Base-by-base conservation (phyloP, 2,113 vertebrate species). In the Bubo bubo region DNA sequence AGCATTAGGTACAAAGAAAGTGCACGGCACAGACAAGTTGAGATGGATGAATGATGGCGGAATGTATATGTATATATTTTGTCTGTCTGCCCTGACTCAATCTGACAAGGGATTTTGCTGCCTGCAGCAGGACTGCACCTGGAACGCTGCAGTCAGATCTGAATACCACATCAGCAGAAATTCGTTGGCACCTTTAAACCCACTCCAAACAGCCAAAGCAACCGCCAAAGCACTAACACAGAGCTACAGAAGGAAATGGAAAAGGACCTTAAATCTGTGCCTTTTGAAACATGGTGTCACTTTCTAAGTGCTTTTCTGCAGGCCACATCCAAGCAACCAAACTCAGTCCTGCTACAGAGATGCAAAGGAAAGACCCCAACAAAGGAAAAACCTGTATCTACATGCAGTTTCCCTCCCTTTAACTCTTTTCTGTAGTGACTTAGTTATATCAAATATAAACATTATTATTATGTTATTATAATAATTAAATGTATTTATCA, bases 11-110 rank as follows among this genome's bases (percentile, higher is more conserved):
- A 45, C 3, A 3, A 32, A 30, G 37, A 37, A 56, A 58, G 72
- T 3, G 9, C 71, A 71, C 50, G 77, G 58, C 49, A 55, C 2
- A 1, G 63, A 21, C 5, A 12, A 37, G 34, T 1, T 9, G 47
- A 34, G 34, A 8, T 34, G 75, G 67, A n/a, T 66, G 52, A 64
- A 66, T 8, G 79, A 47, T 4, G 34, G 34, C 37, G 50, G 50
- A 19, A 34, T 1, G 8, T 24, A 17, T 8, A 4, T 5, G 14
- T 24, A 17, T 8, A 4, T 5, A 15, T 19, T 58, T 14, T 30
- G n/a, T 14, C 82, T 63, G 53, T 3, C 70, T 87, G 64, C 39
- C 26, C 1, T 16, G 72, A 27, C 59, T 45, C 64, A 9, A 3
- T 1, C 34, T 22, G 64, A 52, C 15, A 3, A 3, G 10, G 1